These are phyloP conservation scores for Campylomormyrus numenius DNA, from an alignment of 2,113 vertebrate genomes.

Conservation along the genomic window DNA sequence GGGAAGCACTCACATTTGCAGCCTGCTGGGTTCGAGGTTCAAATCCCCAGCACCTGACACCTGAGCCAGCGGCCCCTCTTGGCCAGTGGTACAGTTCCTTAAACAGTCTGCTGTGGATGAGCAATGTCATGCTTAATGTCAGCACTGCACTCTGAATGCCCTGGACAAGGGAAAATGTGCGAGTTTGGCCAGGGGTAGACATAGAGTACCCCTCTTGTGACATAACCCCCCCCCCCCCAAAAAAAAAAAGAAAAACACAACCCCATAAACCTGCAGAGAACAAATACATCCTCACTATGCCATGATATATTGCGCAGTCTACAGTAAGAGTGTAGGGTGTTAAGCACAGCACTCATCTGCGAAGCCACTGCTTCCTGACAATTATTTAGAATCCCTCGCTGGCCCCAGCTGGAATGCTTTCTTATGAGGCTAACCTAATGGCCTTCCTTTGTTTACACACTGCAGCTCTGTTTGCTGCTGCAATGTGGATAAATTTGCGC, in stretches of 20 bases:
- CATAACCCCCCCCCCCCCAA: not conserved
- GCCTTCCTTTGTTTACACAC: constrained; percentile 35
- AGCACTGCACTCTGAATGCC: not conserved
- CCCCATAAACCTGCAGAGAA: constrained; percentile 24
- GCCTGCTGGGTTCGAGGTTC: not conserved
- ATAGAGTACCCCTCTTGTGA: not conserved
- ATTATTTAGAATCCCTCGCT: constrained; percentile 23
- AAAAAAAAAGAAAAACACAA: too few species aligned
- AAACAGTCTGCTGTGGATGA: not conserved
- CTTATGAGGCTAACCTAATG: constrained; percentile 24
- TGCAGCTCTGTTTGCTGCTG: constrained; percentile 41
- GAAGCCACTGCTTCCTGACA: constrained; percentile 24
- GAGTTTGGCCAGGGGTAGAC: not conserved
- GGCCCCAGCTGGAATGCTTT: constrained; percentile 19
- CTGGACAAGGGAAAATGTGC: not conserved
- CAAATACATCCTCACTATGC: constrained; percentile 27
- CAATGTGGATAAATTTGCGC: constrained; percentile 40
- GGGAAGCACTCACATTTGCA: not conserved
- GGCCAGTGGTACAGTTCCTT: not conserved
- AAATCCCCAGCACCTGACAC: not conserved
- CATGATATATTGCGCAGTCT: constrained; percentile 32
- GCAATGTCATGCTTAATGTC: not conserved
- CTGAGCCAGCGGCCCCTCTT: not conserved
- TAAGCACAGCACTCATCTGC: constrained; percentile 24
- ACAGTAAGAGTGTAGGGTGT: constrained; percentile 32